phyloP scores from a whole-genome alignment of 2,113 vertebrate genomes.

The Tangachromis dhanisi region DNA sequence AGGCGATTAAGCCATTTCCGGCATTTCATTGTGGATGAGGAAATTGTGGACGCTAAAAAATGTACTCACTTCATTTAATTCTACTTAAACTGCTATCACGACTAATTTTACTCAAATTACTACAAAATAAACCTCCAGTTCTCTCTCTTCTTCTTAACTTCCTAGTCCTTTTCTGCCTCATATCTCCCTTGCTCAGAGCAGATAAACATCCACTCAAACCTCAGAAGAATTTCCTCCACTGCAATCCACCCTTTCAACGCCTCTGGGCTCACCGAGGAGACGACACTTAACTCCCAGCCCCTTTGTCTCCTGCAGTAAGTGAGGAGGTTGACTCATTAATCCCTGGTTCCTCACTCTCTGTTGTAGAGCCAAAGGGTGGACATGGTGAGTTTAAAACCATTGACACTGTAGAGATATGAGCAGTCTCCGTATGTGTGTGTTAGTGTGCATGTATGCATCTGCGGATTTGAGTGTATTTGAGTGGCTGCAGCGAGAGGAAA shows the following conservation, averaged over 20 bases:
- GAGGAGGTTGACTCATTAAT: slow-evolving; percentile 57
- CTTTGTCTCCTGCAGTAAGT: slow-evolving; percentile 59
- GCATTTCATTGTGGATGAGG: not conserved
- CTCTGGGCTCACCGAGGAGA: slow-evolving; percentile 39
- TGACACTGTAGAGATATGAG: slow-evolving; percentile 8
- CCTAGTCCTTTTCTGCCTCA: not conserved
- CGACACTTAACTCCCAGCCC: slow-evolving; percentile 56
- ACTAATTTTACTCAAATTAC: not conserved
- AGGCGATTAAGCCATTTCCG: not conserved
- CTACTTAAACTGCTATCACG: not conserved
- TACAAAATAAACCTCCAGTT: not conserved
- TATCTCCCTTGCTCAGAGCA: slow-evolving; percentile 1
- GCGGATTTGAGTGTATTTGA: not conserved
- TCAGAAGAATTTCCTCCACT: slow-evolving; percentile 52
- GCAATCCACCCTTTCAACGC: slow-evolving; percentile 56
- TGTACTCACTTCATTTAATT: not conserved
- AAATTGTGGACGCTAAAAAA: not conserved
- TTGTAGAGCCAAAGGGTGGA: slow-evolving; percentile 16
- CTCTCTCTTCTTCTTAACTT: not conserved
- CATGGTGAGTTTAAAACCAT: slow-evolving; percentile 24
- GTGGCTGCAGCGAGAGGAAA: slow-evolving; percentile 52
- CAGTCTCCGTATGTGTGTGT: not conserved
- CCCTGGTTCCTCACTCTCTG: slow-evolving; percentile 35
- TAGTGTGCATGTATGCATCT: not conserved
- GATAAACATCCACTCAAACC: slow-evolving; percentile 59